phyloP scores from a whole-genome alignment of 1,140 invertebrate genomes.

The Arctopsyche grandis region DNA sequence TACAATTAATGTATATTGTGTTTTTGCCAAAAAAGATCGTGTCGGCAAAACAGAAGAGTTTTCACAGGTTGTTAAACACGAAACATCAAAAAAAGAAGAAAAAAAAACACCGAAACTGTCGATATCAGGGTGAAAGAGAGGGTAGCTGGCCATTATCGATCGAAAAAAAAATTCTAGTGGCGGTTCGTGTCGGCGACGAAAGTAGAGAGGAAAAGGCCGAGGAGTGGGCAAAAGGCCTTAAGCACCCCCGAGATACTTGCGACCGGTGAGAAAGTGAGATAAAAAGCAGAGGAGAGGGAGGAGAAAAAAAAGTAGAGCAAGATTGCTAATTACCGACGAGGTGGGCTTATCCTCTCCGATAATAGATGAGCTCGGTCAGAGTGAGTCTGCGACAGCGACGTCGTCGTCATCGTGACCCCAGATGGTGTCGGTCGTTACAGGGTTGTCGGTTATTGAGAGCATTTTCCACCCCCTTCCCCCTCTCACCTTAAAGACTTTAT shows the following conservation, averaged over 20 bases:
- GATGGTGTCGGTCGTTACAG: background rate
- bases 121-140: constrained; percentile 31
- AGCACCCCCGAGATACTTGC: background rate
- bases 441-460: background rate
- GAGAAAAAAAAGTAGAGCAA: background rate
- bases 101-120: constrained; percentile 36
- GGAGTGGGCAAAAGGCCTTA: background rate
- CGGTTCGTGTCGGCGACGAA: background rate
- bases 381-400: background rate
- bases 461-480: background rate
- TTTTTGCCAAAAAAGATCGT: background rate
- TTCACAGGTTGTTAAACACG: constrained; percentile 45
- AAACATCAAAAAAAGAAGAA: constrained; percentile 42
- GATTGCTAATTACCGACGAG: background rate
- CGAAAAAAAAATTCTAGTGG: background rate
- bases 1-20: background rate
- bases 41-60: constrained; percentile 1
- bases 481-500: too few relatives aligned
- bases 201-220: background rate
- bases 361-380: background rate
- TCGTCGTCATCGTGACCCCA: background rate
- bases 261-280: background rate
- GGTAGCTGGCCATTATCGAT: background rate
- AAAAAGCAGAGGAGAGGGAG: background rate
- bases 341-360: background rate